These are phyloP conservation scores for Limanda limanda DNA, from an alignment of 2,113 vertebrate species.

Conservation along the genomic window DNA sequence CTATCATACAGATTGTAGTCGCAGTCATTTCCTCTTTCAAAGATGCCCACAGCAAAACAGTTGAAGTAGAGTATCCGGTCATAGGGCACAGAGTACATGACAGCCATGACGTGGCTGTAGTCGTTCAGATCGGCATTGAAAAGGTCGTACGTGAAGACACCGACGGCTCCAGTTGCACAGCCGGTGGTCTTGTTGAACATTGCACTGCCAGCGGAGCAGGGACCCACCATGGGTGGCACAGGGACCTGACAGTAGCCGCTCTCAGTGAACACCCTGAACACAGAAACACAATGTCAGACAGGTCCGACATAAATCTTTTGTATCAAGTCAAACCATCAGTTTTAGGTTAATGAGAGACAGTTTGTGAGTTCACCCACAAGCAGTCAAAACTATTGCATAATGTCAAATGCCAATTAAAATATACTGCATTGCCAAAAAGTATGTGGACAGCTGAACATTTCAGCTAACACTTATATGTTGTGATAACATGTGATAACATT, in stretches of 20 bases:
- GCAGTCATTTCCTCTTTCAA: constrained; percentile 55
- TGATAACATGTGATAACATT: background rate
- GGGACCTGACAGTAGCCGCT: constrained; percentile 65
- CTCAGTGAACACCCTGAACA: constrained; percentile 64
- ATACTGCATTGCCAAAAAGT: background rate
- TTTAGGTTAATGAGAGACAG: too few relatives aligned
- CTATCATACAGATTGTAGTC: constrained; percentile 61
- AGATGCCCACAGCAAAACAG: constrained; percentile 71
- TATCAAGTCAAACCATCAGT: background rate
- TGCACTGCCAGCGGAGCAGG: constrained; percentile 30
- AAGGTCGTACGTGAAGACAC: constrained; percentile 73
- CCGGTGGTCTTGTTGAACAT: constrained; percentile 62
- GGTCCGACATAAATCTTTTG: too few relatives aligned
- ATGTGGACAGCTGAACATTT: too few relatives aligned
- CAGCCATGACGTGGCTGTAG: constrained; percentile 58
- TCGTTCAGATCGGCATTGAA: constrained; percentile 52
- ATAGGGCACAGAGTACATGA: constrained; percentile 75
- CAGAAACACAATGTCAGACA: background rate
- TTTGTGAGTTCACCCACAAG: too few relatives aligned
- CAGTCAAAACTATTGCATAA: background rate
- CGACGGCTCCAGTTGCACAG: constrained; percentile 55
- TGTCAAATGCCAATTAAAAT: background rate
- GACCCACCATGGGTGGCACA: constrained; percentile 54
- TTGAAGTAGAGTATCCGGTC: constrained; percentile 68
- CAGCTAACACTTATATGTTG: too few relatives aligned